phyloP scores from a whole-genome alignment of 2,888 invertebrate genomes.

The Coronaproctus castanopsis region DNA sequence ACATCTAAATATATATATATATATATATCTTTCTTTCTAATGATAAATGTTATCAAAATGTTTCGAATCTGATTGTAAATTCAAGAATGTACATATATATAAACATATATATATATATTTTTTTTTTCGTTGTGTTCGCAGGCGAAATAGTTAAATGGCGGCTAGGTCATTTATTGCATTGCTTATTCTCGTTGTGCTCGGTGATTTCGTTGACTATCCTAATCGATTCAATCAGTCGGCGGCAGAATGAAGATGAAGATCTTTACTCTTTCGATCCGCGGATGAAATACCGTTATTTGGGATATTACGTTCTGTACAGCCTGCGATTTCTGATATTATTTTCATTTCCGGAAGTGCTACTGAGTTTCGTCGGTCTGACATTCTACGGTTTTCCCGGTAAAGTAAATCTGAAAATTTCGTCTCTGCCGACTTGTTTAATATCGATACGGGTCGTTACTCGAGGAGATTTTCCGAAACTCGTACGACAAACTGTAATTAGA shows the following conservation, averaged over 20 bases:
- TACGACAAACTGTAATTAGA: constrained; percentile 62
- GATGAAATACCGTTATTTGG: constrained; percentile 55
- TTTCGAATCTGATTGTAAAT: too few species aligned
- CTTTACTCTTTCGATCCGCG: constrained; percentile 43
- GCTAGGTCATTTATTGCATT: constrained; percentile 3
- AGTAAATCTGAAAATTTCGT: constrained; percentile 69
- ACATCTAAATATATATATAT: too few species aligned
- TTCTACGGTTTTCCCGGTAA: constrained; percentile 86
- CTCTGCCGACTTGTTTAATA: constrained; percentile 77
- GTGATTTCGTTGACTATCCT: background rate
- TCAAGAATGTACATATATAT: too few species aligned
- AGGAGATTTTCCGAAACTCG: constrained; percentile 80
- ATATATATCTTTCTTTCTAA: too few species aligned
- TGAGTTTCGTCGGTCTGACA: constrained; percentile 67
- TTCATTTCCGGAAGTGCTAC: constrained; percentile 71
- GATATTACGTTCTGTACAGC: constrained; percentile 51
- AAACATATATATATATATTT: too few species aligned
- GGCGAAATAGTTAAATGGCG: background rate
- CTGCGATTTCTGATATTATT: constrained; percentile 61
- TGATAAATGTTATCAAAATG: too few species aligned
- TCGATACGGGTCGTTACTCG: constrained; percentile 85
- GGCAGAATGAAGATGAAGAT: background rate
- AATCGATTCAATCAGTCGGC: background rate
- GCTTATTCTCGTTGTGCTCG: background rate
- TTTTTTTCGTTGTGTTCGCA: background rate